These are phyloP conservation scores for Drosophila peninsularis DNA, from an alignment of 2,888 invertebrate genomes.

Conservation along the genomic window DNA sequence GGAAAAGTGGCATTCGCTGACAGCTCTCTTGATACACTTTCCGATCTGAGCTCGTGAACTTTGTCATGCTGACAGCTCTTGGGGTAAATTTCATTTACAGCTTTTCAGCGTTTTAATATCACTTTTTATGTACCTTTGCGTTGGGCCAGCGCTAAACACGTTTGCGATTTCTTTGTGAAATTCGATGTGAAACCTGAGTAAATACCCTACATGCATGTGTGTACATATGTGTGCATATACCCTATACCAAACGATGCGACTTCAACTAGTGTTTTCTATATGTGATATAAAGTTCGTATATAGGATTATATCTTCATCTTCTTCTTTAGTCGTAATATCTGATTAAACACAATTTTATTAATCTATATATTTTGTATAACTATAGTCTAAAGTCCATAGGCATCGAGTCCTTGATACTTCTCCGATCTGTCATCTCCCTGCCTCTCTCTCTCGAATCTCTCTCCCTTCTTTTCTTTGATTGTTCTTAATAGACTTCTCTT, in stretches of 20 bases:
- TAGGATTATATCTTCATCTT: too few species aligned
- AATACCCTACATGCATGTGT: background rate
- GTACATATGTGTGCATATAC: background rate
- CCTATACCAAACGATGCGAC: too few species aligned
- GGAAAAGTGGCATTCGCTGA: conserved; percentile 11
- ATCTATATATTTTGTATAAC: background rate
- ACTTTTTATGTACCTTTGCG: conserved; percentile 5
- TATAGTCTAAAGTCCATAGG: background rate
- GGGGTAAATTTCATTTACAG: background rate
- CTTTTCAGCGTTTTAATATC: background rate
- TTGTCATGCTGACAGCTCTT: background rate
- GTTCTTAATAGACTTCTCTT: background rate
- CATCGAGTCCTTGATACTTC: background rate
- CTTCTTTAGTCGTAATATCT: too few species aligned
- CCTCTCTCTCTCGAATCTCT: too few species aligned
- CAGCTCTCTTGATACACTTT: background rate
- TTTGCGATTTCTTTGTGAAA: conserved; percentile 12
- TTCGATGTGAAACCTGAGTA: background rate
- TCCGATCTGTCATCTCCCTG: too few species aligned
- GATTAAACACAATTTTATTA: background rate
- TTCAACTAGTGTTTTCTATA: too few species aligned
- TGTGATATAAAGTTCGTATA: too few species aligned
- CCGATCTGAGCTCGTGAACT: background rate
- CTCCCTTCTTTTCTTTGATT: background rate
- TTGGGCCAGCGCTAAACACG: background rate